A percentile compares a stretch with the other conserved stretches of the same genome.
phyloP scores from a whole-genome alignment of 2,797 vertebrate species.

The Sebastes steindachneri region DNA sequence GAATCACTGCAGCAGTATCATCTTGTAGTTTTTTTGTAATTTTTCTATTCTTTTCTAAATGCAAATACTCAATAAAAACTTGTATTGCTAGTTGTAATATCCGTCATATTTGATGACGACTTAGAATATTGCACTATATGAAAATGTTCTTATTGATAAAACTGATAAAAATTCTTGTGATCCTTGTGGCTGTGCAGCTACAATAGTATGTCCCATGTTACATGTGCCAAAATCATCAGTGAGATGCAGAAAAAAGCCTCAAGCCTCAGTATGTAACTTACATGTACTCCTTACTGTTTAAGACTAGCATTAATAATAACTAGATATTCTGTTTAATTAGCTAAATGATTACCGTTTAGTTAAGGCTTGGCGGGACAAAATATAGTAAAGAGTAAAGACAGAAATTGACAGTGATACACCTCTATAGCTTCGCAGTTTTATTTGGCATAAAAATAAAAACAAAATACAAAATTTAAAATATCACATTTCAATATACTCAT shows the following conservation, averaged over 20 bases:
- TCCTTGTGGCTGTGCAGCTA: neutral
- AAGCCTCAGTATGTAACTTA: neutral
- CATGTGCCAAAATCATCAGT: neutral
- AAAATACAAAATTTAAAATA: neutral
- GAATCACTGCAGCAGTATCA: neutral
- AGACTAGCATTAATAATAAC: neutral
- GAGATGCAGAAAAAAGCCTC: neutral
- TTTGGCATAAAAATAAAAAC: constrained; percentile 41
- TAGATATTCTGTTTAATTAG: neutral
- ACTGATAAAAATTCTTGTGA: neutral
- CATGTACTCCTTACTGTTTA: neutral
- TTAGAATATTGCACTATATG: neutral
- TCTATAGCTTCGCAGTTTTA: constrained; percentile 25
- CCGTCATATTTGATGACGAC: neutral
- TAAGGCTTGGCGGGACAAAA: neutral
- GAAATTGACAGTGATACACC: neutral
- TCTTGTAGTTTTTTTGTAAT: neutral
- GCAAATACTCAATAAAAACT: neutral
- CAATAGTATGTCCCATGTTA: neutral
- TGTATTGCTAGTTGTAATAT: neutral
- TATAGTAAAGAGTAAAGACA: neutral
- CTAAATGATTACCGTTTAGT: neutral
- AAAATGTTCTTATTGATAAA: neutral
- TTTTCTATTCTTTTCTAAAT: neutral
- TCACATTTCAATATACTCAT: constrained; percentile 10